A percentile compares a stretch with the other conserved stretches of the same genome.
These are phyloP conservation scores for Thunnus albacares DNA, from an alignment of 2,797 vertebrate genomes.

Conservation along the genomic window DNA sequence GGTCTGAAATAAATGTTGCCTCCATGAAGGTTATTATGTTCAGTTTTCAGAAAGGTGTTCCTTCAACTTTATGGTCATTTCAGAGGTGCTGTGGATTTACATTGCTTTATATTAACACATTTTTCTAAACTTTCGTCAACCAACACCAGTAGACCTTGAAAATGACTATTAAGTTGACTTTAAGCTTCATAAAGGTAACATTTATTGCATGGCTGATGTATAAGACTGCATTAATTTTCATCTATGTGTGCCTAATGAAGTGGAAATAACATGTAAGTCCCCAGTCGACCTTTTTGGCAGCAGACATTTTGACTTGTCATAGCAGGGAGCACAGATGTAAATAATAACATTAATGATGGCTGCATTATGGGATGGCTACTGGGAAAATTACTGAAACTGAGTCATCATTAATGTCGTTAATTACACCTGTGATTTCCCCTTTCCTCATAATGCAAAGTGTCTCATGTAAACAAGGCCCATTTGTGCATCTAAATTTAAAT, in stretches of 20 bases:
- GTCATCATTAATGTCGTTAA: not conserved
- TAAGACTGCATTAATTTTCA: not conserved
- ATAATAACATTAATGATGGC: no score
- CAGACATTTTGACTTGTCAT: not conserved
- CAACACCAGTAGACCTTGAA: not conserved
- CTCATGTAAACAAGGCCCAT: not conserved
- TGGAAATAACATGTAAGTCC: not conserved
- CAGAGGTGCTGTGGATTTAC: not conserved
- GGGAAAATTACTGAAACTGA: not conserved
- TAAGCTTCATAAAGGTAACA: not conserved
- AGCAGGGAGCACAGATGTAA: not conserved
- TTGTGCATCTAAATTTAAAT: not conserved
- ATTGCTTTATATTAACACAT: not conserved
- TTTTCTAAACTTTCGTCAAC: not conserved
- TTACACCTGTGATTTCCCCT: no score
- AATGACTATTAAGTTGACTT: not conserved
- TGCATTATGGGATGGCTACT: not conserved
- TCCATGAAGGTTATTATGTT: not conserved
- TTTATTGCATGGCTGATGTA: no score
- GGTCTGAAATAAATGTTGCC: not conserved
- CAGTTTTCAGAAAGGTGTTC: not conserved
- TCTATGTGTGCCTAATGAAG: not conserved
- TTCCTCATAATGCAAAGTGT: not conserved
- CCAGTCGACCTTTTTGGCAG: not conserved
- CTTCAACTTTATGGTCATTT: not conserved